A percentile compares a stretch with the other conserved stretches of the same genome.
Conservation (phyloP, 2,113 vertebrate species). For the Centropus bengalensis region DNA sequence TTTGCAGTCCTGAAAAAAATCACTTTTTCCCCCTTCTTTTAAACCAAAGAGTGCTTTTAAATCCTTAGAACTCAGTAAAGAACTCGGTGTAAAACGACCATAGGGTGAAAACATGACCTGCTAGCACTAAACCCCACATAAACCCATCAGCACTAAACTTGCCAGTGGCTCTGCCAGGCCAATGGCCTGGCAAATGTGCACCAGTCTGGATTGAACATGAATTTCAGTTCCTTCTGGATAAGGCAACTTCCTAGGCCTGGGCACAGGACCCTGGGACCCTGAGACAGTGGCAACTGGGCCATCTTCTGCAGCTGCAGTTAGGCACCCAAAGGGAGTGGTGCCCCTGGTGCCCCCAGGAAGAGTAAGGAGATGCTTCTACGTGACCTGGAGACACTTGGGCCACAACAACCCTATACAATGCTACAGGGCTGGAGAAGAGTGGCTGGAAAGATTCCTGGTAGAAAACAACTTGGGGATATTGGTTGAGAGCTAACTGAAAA, state of each 20-base stretch:
- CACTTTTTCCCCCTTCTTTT: background rate
- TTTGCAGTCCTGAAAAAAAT: background rate
- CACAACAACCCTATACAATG: too few relatives aligned
- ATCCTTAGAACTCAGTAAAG: background rate
- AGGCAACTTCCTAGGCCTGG: accelerated
- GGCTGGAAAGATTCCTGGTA: too few relatives aligned
- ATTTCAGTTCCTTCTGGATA: background rate
- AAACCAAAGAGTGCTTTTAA: background rate
- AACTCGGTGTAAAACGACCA: accelerated
- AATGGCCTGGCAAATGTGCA: background rate
- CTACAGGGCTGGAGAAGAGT: too few relatives aligned
- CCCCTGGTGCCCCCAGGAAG: background rate
- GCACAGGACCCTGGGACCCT: background rate
- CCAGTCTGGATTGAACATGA: background rate
- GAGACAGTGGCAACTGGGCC: accelerated
- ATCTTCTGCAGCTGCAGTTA: background rate
- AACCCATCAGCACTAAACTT: background rate
- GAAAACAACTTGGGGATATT: too few relatives aligned
- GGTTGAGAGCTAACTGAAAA: too few relatives aligned
- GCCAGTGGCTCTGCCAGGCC: background rate
- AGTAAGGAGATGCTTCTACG: background rate
- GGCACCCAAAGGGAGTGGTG: accelerated
- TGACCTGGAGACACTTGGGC: background rate
- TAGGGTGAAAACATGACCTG: accelerated
- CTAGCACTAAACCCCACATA: background rate